Percentiles rank a stretch among this genome's conserved stretches.
phyloP scores from a whole-genome alignment of 2,797 vertebrate genomes.

The Falco berigora region DNA sequence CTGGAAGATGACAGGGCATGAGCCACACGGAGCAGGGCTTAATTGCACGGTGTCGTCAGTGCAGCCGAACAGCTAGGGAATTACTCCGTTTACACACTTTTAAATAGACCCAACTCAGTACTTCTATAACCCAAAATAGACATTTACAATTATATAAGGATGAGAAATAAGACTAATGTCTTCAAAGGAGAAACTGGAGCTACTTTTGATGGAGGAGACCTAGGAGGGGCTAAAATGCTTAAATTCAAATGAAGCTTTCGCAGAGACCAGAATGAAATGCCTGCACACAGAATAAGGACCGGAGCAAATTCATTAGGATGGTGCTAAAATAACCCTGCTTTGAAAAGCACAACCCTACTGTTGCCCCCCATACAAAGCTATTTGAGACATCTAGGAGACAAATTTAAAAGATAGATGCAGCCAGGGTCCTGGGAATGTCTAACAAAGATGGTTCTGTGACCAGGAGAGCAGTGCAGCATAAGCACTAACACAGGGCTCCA shows the following conservation, averaged over 20 bases:
- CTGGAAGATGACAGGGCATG: background rate
- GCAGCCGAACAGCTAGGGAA: background rate
- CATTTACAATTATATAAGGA: background rate
- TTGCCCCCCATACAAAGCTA: background rate
- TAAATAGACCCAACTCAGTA: background rate
- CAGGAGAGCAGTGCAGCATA: background rate
- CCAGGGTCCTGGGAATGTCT: background rate
- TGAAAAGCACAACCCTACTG: background rate
- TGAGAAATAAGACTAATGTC: background rate
- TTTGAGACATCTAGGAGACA: background rate
- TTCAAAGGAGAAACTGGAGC: background rate
- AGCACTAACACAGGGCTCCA: background rate
- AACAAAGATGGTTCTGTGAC: background rate
- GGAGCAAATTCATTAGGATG: background rate
- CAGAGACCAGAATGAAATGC: background rate
- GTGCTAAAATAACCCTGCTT: background rate
- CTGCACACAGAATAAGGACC: background rate
- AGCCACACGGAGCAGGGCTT: background rate
- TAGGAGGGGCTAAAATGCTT: background rate
- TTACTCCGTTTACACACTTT: background rate
- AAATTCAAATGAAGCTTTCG: background rate
- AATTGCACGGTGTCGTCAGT: background rate
- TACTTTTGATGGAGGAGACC: background rate
- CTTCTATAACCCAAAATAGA: background rate
- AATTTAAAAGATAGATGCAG: too few species aligned